These are phyloP conservation scores for Dynastes maya DNA, from an alignment of 2,888 invertebrate genomes.

Conservation along the genomic window DNA sequence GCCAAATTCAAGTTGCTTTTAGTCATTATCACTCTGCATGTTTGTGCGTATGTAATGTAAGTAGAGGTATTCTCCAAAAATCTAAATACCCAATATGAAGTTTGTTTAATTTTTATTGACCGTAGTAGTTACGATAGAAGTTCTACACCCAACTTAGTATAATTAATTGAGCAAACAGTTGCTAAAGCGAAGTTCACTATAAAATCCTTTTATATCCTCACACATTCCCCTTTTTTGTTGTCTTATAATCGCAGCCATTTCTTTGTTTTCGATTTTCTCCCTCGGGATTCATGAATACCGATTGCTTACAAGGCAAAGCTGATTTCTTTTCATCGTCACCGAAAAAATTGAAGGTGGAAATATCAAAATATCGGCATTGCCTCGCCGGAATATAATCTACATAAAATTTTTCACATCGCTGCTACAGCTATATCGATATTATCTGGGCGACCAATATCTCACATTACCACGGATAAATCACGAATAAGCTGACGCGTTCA, in stretches of 20 bases:
- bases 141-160: too few species aligned
- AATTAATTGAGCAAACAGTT: too few species aligned
- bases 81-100: too few species aligned
- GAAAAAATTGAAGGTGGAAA: conserved; percentile 38
- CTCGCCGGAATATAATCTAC: conserved; percentile 17
- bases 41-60: too few species aligned
- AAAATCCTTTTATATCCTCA: not conserved
- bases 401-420: conserved; percentile 41
- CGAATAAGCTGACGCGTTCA: not conserved
- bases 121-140: too few species aligned
- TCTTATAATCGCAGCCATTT: conserved; percentile 1
- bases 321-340: conserved; percentile 8
- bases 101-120: too few species aligned
- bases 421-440: conserved; percentile 30
- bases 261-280: conserved; percentile 12
- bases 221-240: conserved; percentile 9
- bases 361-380: conserved; percentile 47
- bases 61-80: too few species aligned
- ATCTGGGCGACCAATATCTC: conserved; percentile 38
- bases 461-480: conserved; percentile 25
- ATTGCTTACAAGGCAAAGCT: conserved; percentile 24
- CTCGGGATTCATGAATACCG: conserved; percentile 23
- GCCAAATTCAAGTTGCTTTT: too few species aligned
- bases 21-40: too few species aligned
- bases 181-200: too few species aligned